Percentiles rank a stretch among this genome's conserved stretches.
phyloP scores from a whole-genome alignment of 2,797 vertebrate species.

The Pelodytes ibericus region DNA sequence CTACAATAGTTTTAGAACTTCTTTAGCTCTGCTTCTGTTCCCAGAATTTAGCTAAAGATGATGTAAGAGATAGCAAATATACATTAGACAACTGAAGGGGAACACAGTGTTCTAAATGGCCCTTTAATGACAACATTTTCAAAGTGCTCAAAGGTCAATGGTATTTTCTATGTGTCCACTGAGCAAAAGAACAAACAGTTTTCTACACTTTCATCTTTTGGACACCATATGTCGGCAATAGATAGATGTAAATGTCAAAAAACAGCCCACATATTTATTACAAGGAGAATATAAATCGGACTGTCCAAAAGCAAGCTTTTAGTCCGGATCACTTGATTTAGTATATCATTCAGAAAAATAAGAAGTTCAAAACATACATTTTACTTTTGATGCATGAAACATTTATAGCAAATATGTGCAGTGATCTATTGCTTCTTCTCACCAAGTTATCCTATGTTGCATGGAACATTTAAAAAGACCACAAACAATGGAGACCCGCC shows the following conservation, averaged over 20 bases:
- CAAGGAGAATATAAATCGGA: too few relatives aligned
- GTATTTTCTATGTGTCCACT: conserved; percentile 6
- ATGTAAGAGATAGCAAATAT: neutral
- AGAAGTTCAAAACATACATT: too few relatives aligned
- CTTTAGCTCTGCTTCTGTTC: neutral
- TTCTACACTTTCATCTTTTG: conserved; percentile 22
- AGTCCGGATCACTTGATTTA: too few relatives aligned
- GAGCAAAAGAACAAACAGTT: conserved; percentile 25
- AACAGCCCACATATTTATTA: neutral
- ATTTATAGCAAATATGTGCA: too few relatives aligned
- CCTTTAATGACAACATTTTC: conserved; percentile 9
- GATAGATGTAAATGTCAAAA: conserved; percentile 6
- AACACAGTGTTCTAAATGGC: neutral
- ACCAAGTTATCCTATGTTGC: too few relatives aligned
- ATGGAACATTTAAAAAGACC: too few relatives aligned
- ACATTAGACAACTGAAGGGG: neutral
- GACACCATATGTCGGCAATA: neutral
- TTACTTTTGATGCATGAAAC: too few relatives aligned
- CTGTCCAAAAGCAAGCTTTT: too few relatives aligned
- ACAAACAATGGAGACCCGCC: too few relatives aligned
- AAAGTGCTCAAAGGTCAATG: conserved; percentile 18
- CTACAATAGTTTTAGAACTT: neutral
- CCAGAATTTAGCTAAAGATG: neutral
- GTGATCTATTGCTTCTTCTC: too few relatives aligned
- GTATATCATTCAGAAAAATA: too few relatives aligned